Conservation (phyloP, 2,888 invertebrate genomes). For the Ceramica pisi region DNA sequence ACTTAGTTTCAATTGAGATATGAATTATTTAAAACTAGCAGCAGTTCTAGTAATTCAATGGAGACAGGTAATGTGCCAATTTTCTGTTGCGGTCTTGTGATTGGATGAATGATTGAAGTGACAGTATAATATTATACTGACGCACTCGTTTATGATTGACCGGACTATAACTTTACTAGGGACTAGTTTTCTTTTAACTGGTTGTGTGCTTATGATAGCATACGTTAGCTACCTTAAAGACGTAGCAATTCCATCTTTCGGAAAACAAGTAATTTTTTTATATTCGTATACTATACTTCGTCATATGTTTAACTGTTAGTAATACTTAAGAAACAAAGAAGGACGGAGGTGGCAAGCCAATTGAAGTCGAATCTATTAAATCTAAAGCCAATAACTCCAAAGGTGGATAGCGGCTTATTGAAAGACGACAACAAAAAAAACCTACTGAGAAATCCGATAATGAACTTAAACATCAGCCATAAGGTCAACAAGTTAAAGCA, state of each 20-base stretch:
- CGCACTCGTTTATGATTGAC: conserved; percentile 6
- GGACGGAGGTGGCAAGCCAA: background rate
- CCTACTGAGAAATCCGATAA: conserved; percentile 18
- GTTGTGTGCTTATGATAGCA: background rate
- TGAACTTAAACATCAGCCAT: conserved; percentile 20
- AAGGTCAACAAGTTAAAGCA: conserved; percentile 50
- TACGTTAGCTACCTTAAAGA: background rate
- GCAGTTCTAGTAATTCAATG: conserved; percentile 35
- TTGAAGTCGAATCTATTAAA: background rate
- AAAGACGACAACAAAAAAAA: background rate
- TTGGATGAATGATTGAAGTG: conserved; percentile 41
- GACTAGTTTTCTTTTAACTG: background rate
- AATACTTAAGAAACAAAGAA: background rate
- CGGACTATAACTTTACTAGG: background rate
- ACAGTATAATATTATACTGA: conserved; percentile 27
- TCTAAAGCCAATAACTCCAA: background rate
- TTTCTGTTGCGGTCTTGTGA: conserved; percentile 31
- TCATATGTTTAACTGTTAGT: background rate
- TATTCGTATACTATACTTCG: no score
- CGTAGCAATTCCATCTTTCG: background rate
- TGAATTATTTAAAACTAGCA: conserved; percentile 59
- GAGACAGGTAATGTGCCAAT: conserved; percentile 50
- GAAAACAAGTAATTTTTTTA: no score
- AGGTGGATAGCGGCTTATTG: background rate
- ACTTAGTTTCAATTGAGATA: conserved; percentile 54